Evolutionary conservation across 1,140 invertebrate species (phyloP), one percentile per base, ranked within the genome.

Genomic region (Drosophila miranda): DNA sequence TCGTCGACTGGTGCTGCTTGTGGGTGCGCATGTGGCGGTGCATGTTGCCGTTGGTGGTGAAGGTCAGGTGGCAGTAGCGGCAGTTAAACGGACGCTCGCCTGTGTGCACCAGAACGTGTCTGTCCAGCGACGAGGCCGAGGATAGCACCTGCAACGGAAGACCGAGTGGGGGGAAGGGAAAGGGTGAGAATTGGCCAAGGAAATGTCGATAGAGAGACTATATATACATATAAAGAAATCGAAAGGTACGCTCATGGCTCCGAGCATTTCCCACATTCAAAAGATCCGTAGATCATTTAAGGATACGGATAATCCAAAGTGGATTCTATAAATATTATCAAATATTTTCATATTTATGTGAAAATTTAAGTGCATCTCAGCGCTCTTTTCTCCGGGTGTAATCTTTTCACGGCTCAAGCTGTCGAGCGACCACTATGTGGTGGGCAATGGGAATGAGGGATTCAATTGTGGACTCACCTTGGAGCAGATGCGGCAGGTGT

Each of bases 31-130:
- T 94, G 87, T 97, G 96, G 23, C 96, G 92, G 82, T 96, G 96
- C 95, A 98, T 96, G 89, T 96, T 97, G 13, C 96, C 96, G 90
- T 97, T 97, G 3, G 96, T 97, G 30, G 95, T 97, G 91, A 97
- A 98, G 3, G 95, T 94, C 90, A 96, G 94, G 19, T 94, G 93
- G 90, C 96, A 97, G 71, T 94, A 93, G 76, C 94, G 94, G 90
- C 96, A 97, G 75, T 94, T 94, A 90, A 95, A 96, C 2, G 95
- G 95, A 1, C 95, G 91, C 75, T 96, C 95, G 1, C 95, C 95
- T 2, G 94, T 95, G 82, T 96, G 95, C 0, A 95, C 94, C 28
- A 96, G 86, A 59, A 95, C 93, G 91, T 96, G 95, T 1, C 95
- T 92, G 76, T 96, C 95, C 73, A 96, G 89, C 42, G 95, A 96